phyloP scores from a whole-genome alignment of 1,140 invertebrate species.

The Globodera rostochiensis region DNA sequence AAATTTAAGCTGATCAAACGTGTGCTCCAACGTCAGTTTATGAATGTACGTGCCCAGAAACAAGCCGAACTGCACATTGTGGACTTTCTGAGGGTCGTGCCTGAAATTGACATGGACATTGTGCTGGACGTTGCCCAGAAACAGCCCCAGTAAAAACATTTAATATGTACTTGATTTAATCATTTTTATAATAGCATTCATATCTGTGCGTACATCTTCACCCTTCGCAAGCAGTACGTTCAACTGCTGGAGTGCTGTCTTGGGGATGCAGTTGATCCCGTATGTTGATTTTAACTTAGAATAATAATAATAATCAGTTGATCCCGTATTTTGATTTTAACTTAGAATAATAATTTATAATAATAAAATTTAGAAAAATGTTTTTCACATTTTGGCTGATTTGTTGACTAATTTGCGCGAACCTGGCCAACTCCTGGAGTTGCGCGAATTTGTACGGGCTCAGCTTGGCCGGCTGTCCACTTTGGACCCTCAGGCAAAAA shows the following conservation, averaged over 20 bases:
- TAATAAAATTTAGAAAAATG: slow-evolving; percentile 26
- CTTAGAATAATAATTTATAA: slow-evolving; percentile 5
- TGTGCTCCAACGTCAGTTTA: background rate
- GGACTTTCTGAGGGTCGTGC: slow-evolving; percentile 36
- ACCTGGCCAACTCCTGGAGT: slow-evolving; percentile 16
- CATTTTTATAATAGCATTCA: slow-evolving; percentile 40
- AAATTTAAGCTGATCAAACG: slow-evolving; percentile 30
- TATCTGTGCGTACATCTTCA: slow-evolving; percentile 55
- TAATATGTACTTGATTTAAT: slow-evolving; percentile 12
- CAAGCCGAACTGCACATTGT: slow-evolving; percentile 29
- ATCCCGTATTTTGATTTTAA: slow-evolving; percentile 31
- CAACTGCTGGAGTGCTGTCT: slow-evolving; percentile 50
- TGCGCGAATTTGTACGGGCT: slow-evolving; percentile 30
- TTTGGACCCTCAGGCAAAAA: slow-evolving; percentile 23
- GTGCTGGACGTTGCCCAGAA: slow-evolving; percentile 36
- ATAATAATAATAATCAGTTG: background rate
- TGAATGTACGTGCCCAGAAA: slow-evolving; percentile 30
- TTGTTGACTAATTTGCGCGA: slow-evolving; percentile 36
- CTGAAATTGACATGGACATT: slow-evolving; percentile 34
- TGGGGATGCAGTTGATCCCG: slow-evolving; percentile 28
- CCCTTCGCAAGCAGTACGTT: slow-evolving; percentile 37
- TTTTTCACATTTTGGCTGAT: slow-evolving; percentile 38
- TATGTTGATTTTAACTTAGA: slow-evolving; percentile 22
- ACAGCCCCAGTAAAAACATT: slow-evolving; percentile 41
- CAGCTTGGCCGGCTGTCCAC: slow-evolving; percentile 10